Conservation (phyloP, 1,140 invertebrate species). For the Wasmannia auropunctata region DNA sequence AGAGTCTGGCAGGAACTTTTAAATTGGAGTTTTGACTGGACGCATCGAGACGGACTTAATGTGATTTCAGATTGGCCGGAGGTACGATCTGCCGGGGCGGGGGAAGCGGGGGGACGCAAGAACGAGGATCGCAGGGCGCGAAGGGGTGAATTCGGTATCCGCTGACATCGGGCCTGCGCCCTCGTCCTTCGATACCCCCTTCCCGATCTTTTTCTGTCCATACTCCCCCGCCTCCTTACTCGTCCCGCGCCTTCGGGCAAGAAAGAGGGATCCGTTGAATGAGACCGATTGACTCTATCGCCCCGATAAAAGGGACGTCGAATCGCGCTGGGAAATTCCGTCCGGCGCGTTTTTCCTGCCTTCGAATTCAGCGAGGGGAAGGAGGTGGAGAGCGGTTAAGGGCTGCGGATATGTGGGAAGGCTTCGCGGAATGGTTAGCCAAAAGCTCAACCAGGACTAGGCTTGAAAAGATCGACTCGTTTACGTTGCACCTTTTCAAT, state of each 20-base stretch:
- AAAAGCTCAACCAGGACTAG: constrained; percentile 20
- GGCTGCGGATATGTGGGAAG: constrained; percentile 28
- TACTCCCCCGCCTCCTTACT: not conserved
- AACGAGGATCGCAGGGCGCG: constrained; percentile 59
- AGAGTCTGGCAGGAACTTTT: constrained; percentile 77
- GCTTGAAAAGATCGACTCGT: constrained; percentile 39
- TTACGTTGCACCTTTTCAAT: constrained; percentile 37
- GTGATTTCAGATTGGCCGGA: constrained; percentile 79
- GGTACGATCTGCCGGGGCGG: constrained; percentile 44
- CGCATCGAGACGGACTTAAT: constrained; percentile 81
- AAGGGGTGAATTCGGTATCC: constrained; percentile 67
- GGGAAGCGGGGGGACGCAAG: constrained; percentile 5
- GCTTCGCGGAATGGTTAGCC: constrained; percentile 27
- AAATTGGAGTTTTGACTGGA: constrained; percentile 84
- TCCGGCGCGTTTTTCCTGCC: constrained; percentile 65
- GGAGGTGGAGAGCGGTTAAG: not conserved
- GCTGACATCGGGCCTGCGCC: constrained; percentile 57
- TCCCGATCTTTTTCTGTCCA: constrained; percentile 19
- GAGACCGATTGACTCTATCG: constrained; percentile 75
- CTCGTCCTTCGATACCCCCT: constrained; percentile 31
- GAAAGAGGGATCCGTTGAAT: constrained; percentile 73
- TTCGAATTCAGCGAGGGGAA: not conserved
- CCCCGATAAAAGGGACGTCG: constrained; percentile 71
- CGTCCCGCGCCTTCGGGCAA: constrained; percentile 49
- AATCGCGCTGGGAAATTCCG: constrained; percentile 71